Evolutionary conservation across 64 coral and sea anemone species (phyloP), one percentile per base, ranked within the genome.

Genomic region (Orbicella faveolata): DNA sequence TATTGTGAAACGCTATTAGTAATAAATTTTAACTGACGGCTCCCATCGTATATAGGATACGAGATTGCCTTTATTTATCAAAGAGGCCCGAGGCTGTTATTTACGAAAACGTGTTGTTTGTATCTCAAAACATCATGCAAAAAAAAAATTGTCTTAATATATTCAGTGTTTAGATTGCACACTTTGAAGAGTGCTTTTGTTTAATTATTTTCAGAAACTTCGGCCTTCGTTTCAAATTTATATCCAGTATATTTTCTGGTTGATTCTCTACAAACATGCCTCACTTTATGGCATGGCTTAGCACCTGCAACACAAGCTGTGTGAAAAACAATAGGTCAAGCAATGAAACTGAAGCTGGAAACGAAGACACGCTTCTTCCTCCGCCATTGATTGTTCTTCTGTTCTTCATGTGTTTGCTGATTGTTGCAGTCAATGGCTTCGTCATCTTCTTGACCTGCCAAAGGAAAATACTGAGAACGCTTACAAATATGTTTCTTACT

Each of bases 401-500:
- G 6, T 15, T 33, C 5, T 62, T 82, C 15, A 35, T 82, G 30
- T 36, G 57, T 20, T 23, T 83, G 8, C 53, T 90, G 25, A 90
- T 90, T 35, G 13, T 61, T 73, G 80, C 55, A 6, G 69, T 54
- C 7, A 90, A 90, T 80, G 54, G 36, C 2, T 72, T 79, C 17
- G 79, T 90, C 3, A 75, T 90, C 65, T 75, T 57, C 36, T 80
- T 90, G 17, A 61, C 75, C 18, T 90, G 15, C 8, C 75, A 84
- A 35, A 72, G 83, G 33, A 62, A 62, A 51, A 61, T 53, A 34
- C 53, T 90, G 13, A 73, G 79, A 73, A 83, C 78, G 10, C 52
- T 84, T 26, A 90, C 89, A n/a, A 90, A 90, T 26, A 73, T 84
- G 37, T 75, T 90, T 62, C 80, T 90, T 2, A 74, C 78, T 19